These are phyloP conservation scores for Sorex fumeus DNA, from an alignment of 2,113 vertebrate species.

Conservation along the genomic window DNA sequence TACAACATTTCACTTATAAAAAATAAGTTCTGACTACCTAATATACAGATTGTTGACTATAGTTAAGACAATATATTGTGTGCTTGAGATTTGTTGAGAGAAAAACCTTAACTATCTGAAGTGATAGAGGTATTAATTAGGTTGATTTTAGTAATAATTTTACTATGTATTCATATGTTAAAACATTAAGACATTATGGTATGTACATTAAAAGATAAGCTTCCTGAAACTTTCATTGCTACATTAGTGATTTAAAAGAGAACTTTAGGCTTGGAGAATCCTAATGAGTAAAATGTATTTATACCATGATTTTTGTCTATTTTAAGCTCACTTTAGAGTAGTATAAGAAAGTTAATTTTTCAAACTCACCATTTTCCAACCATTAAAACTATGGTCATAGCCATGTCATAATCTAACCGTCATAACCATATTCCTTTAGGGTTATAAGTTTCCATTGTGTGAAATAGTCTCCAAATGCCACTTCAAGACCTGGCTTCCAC, in stretches of 20 bases:
- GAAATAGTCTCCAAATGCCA: background rate
- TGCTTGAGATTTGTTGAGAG: background rate
- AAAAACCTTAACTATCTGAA: background rate
- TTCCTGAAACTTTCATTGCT: background rate
- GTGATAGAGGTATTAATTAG: background rate
- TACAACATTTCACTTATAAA: background rate
- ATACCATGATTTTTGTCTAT: background rate
- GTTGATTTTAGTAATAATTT: background rate
- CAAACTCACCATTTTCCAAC: conserved; percentile 66
- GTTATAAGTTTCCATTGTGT: conserved; percentile 59
- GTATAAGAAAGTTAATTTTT: conserved; percentile 62
- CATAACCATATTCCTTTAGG: conserved; percentile 31
- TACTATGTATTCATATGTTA: background rate
- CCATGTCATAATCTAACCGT: too few species aligned
- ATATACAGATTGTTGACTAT: background rate
- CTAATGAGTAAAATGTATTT: conserved; percentile 22
- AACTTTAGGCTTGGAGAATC: conserved; percentile 4
- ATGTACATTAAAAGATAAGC: background rate
- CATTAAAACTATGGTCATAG: conserved; percentile 27
- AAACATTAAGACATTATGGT: background rate
- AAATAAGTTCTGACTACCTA: background rate
- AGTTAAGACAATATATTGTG: background rate
- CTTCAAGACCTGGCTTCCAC: conserved; percentile 49
- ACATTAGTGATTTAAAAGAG: background rate
- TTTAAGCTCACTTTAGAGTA: conserved; percentile 8